Conservation (phyloP, 2,113 vertebrate species). For the Pterocles burchelli region DNA sequence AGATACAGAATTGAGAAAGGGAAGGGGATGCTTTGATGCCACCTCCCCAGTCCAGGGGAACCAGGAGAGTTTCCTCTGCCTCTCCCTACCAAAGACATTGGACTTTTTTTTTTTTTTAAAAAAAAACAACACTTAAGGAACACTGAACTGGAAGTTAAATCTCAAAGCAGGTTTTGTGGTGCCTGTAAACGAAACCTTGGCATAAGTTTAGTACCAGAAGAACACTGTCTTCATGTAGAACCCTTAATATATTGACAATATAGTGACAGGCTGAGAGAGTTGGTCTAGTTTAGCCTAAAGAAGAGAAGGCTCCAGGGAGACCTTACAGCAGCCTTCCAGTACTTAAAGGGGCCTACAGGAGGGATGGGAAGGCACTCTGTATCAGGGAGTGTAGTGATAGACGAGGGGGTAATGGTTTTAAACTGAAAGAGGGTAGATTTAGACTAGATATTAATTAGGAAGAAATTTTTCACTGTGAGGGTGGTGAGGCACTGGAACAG, state of each 20-base stretch:
- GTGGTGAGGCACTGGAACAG: too few relatives aligned
- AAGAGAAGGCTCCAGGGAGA: too few relatives aligned
- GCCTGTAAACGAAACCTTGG: not conserved
- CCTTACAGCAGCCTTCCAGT: too few relatives aligned
- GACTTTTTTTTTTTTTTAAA: not conserved
- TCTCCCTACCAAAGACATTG: not conserved
- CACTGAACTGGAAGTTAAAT: not conserved
- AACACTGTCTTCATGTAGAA: not conserved
- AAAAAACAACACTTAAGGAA: not conserved
- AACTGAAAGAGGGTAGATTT: too few relatives aligned
- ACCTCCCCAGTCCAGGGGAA: rapidly evolving
- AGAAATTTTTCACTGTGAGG: too few relatives aligned
- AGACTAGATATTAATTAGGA: too few relatives aligned
- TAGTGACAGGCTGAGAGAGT: too few relatives aligned
- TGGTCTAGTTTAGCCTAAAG: too few relatives aligned
- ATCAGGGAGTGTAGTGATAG: too few relatives aligned
- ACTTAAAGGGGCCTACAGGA: too few relatives aligned
- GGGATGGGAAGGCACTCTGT: too few relatives aligned
- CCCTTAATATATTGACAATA: not conserved
- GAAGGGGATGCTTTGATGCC: not conserved
- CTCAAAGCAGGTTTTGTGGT: not conserved
- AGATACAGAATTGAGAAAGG: not conserved
- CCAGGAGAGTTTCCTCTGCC: not conserved
- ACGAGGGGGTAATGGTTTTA: too few relatives aligned
- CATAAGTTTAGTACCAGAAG: not conserved